phyloP scores from a whole-genome alignment of 2,888 invertebrate species.

The Diplazon laetatorius region DNA sequence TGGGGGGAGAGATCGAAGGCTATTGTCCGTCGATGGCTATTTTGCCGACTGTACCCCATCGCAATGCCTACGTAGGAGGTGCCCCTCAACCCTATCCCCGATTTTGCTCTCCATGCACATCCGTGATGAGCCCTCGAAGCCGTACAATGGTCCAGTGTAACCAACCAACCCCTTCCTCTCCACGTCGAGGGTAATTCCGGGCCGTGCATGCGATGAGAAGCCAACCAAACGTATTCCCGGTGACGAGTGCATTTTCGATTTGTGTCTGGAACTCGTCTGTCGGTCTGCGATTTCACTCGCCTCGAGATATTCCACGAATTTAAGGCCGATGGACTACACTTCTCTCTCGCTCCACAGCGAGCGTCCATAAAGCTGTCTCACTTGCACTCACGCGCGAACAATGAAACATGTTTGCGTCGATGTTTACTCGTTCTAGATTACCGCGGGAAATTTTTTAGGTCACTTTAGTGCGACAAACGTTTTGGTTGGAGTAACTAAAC shows the following conservation, averaged over 20 bases:
- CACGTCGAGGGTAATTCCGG: constrained; percentile 66
- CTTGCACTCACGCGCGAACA: no score
- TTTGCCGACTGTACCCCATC: constrained; percentile 18
- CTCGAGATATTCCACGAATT: constrained; percentile 1
- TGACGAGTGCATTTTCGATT: constrained; percentile 53
- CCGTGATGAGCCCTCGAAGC: constrained; percentile 71
- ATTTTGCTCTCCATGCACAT: constrained; percentile 42
- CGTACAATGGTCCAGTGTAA: constrained; percentile 72
- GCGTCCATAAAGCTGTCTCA: no score
- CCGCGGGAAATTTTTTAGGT: no score
- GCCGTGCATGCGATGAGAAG: constrained; percentile 69
- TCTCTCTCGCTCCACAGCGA: no score
- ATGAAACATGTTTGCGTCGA: no score
- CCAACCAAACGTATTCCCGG: constrained; percentile 63
- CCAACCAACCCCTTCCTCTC: constrained; percentile 44
- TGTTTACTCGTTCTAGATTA: no score
- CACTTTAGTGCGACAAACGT: no score
- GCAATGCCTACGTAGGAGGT: no score
- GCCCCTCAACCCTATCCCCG: constrained; percentile 28
- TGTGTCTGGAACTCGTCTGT: constrained; percentile 42
- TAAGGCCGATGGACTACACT: no score
- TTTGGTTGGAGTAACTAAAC: no score
- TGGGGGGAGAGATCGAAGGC: no score
- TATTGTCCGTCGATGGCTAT: background rate
- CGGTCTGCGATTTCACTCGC: constrained; percentile 26